Evolutionary conservation across 2,888 invertebrate genomes (phyloP).

Genomic region (Strigamia transsilvanica): DNA sequence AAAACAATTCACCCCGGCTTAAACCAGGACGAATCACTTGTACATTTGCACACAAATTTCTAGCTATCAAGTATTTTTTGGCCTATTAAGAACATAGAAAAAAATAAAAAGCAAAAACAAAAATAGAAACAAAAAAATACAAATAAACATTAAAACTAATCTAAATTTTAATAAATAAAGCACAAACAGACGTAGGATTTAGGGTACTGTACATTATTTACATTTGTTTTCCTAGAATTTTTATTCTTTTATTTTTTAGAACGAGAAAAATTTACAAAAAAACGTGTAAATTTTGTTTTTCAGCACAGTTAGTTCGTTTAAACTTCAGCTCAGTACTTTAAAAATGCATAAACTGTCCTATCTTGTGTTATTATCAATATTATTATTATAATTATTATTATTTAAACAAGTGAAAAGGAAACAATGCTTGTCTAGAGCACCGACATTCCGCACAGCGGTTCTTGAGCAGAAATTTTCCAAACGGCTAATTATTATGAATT

Average conservation of each 20-base stretch:
- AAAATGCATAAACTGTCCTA: conserved; percentile 23
- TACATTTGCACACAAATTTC: conserved; percentile 35
- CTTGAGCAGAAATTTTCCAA: conserved; percentile 23
- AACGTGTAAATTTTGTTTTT: conserved; percentile 33
- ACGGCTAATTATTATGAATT: background rate
- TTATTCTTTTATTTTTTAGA: conserved; percentile 1
- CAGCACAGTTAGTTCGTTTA: conserved; percentile 16
- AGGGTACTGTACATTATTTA: conserved; percentile 34
- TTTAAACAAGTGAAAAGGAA: background rate
- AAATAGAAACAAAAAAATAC: background rate
- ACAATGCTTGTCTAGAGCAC: conserved; percentile 11
- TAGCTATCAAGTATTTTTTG: conserved; percentile 25
- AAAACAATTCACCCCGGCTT: conserved; percentile 4
- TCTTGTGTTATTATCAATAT: background rate
- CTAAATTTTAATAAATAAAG: conserved; percentile 27
- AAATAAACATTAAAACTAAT: background rate
- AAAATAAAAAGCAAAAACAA: conserved; percentile 13
- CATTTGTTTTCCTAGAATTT: conserved; percentile 7
- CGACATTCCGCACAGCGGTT: conserved; percentile 40
- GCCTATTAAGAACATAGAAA: conserved; percentile 22
- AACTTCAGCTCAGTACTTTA: conserved; percentile 16
- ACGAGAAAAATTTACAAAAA: conserved; percentile 43
- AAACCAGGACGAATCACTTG: background rate
- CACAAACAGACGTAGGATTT: conserved; percentile 3
- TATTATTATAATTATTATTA: background rate